phyloP scores from a whole-genome alignment of 2,797 vertebrate species.

The Pseudochaenichthys georgianus region DNA sequence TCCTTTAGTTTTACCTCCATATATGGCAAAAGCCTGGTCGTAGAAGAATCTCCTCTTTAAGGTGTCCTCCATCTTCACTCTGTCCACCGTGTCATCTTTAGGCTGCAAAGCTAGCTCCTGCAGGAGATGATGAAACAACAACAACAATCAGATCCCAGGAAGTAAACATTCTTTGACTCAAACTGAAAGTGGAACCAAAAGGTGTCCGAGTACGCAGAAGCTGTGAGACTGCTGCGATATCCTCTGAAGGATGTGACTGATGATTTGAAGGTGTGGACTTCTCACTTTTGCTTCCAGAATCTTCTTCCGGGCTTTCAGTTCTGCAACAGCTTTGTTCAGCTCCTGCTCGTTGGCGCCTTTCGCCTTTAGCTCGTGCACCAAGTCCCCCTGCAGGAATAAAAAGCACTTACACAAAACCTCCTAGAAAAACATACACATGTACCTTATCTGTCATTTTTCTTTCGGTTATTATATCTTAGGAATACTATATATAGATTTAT shows the following conservation, averaged over 20 bases:
- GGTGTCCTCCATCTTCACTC: conserved; percentile 94
- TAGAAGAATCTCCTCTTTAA: conserved; percentile 96
- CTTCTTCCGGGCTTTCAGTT: conserved; percentile 93
- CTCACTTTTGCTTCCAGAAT: conserved; percentile 91
- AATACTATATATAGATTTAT: no score
- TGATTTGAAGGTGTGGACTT: neutral
- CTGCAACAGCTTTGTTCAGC: conserved; percentile 90
- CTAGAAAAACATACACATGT: neutral
- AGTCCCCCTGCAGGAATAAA: conserved; percentile 48
- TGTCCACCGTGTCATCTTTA: conserved; percentile 92
- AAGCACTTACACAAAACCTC: neutral
- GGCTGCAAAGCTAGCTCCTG: conserved; percentile 93
- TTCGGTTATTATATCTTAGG: neutral
- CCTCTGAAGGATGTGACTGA: no score
- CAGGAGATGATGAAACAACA: neutral
- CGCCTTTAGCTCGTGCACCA: conserved; percentile 56
- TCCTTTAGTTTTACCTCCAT: conserved; percentile 87
- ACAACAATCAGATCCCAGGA: neutral
- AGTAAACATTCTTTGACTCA: neutral
- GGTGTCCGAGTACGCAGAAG: neutral
- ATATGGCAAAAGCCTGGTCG: conserved; percentile 95
- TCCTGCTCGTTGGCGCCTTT: conserved; percentile 72
- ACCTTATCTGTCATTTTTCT: neutral
- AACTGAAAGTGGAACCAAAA: neutral
- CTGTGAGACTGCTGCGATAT: no score